Evolutionary conservation across 2,797 vertebrate genomes (phyloP).

Genomic region (Chaenodraco wilsoni): DNA sequence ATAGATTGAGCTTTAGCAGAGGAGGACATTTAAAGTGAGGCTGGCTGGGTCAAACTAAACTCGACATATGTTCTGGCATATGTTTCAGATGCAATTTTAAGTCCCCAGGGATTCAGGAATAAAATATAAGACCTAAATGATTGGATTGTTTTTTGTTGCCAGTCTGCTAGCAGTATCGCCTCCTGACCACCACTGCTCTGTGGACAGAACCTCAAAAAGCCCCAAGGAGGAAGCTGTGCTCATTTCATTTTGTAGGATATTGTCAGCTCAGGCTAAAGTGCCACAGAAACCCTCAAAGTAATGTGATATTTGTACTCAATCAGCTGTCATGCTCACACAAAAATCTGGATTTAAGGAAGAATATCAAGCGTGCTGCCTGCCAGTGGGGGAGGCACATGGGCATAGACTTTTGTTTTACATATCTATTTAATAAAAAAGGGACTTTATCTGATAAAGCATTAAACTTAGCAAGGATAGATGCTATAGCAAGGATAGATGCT

Average conservation of each 20-base stretch:
- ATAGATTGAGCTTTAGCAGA: constrained; percentile 39
- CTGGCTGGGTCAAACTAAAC: constrained; percentile 27
- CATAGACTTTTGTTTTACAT: neutral
- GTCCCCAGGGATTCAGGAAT: constrained; percentile 39
- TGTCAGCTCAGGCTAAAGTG: constrained; percentile 34
- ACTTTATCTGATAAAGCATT: constrained; percentile 1
- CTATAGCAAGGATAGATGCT: no score
- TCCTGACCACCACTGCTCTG: constrained; percentile 20
- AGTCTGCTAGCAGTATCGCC: constrained; percentile 24
- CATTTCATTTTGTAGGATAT: constrained; percentile 40
- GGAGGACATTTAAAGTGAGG: constrained; percentile 45
- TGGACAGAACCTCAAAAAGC: constrained; percentile 33
- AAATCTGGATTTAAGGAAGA: constrained; percentile 23
- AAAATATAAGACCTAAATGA: constrained; percentile 62
- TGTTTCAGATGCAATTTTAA: constrained; percentile 65
- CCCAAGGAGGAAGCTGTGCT: constrained; percentile 28
- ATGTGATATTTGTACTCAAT: constrained; percentile 47
- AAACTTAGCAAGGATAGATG: no score
- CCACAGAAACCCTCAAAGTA: constrained; percentile 35
- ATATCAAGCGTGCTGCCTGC: constrained; percentile 3
- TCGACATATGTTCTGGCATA: constrained; percentile 61
- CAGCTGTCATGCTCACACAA: constrained; percentile 39
- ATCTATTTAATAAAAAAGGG: constrained; percentile 8
- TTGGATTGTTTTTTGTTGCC: constrained; percentile 60
- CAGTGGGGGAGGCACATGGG: neutral